A percentile compares a stretch with the other conserved stretches of the same genome.
Conservation (phyloP, 2,888 invertebrate genomes). For the Alloplasta piceator region DNA sequence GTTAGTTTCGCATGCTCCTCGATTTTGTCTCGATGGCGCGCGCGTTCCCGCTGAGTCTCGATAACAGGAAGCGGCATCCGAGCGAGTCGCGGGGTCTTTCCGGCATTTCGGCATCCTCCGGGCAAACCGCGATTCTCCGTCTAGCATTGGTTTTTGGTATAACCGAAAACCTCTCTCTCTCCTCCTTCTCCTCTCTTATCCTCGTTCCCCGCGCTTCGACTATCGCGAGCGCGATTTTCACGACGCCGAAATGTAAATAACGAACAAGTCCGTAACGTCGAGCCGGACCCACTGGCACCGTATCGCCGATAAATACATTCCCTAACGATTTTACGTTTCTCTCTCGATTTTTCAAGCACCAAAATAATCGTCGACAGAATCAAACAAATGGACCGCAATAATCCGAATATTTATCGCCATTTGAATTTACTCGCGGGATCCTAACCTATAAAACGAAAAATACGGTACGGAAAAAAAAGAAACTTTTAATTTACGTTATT, state of each 20-base stretch:
- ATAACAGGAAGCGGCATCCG: constrained; percentile 67
- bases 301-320: constrained; percentile 57
- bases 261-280: constrained; percentile 27
- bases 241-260: constrained; percentile 62
- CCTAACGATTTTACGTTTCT: constrained; percentile 45
- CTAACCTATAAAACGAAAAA: too few species aligned
- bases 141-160: constrained; percentile 16
- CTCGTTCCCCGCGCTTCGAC: constrained; percentile 5
- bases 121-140: constrained; percentile 17
- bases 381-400: constrained; percentile 32
- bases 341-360: background rate
- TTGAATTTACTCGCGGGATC: too few species aligned
- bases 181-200: background rate
- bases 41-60: constrained; percentile 56
- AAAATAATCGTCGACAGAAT: constrained; percentile 21
- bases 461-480: too few species aligned
- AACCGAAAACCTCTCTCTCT: background rate
- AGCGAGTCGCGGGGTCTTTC: constrained; percentile 66
- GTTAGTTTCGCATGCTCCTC: background rate
- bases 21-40: background rate
- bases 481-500: background rate
- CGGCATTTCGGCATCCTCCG: constrained; percentile 63
- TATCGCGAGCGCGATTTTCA: constrained; percentile 10
- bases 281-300: constrained; percentile 56
- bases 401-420: background rate